These are phyloP conservation scores for Nibea coibor DNA, from an alignment of 2,113 vertebrate genomes.

Conservation along the genomic window DNA sequence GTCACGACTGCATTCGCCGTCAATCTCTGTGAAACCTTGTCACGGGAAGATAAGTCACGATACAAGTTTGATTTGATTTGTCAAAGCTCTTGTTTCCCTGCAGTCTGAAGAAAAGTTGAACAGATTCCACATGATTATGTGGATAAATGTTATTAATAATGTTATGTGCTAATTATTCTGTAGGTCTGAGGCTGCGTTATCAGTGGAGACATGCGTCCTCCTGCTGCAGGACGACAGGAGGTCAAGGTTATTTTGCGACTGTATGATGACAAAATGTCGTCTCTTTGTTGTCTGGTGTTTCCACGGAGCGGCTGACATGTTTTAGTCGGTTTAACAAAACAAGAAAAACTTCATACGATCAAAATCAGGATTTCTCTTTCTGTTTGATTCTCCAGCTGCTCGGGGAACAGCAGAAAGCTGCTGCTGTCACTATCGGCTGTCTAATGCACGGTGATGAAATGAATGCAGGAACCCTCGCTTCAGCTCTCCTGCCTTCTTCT, in stretches of 20 bases:
- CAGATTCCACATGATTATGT: not conserved
- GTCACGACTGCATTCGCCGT: slow-evolving; percentile 22
- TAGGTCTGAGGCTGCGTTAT: not conserved
- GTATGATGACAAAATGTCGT: not conserved
- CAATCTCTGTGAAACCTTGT: slow-evolving; percentile 23
- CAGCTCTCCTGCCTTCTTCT: not conserved
- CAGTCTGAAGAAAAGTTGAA: not conserved
- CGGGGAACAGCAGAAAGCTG: slow-evolving; percentile 38
- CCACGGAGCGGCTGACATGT: not conserved
- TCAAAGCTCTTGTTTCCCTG: not conserved
- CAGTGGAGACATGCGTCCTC: no score
- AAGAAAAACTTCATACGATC: not conserved
- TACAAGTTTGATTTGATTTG: slow-evolving; percentile 26
- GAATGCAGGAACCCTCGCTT: not conserved
- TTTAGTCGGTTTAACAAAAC: slow-evolving; percentile 14
- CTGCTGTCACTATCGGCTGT: slow-evolving; percentile 22
- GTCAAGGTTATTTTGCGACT: not conserved
- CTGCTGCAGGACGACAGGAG: not conserved
- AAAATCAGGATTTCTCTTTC: not conserved
- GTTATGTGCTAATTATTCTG: not conserved
- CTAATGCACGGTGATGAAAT: slow-evolving; percentile 33
- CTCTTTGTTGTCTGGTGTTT: not conserved
- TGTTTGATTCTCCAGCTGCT: slow-evolving; percentile 30
- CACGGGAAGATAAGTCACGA: not conserved
- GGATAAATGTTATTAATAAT: not conserved